Percentiles rank a stretch among this genome's conserved stretches.
phyloP scores from a whole-genome alignment of 2,797 vertebrate genomes.

The Tokudaia muenninki region DNA sequence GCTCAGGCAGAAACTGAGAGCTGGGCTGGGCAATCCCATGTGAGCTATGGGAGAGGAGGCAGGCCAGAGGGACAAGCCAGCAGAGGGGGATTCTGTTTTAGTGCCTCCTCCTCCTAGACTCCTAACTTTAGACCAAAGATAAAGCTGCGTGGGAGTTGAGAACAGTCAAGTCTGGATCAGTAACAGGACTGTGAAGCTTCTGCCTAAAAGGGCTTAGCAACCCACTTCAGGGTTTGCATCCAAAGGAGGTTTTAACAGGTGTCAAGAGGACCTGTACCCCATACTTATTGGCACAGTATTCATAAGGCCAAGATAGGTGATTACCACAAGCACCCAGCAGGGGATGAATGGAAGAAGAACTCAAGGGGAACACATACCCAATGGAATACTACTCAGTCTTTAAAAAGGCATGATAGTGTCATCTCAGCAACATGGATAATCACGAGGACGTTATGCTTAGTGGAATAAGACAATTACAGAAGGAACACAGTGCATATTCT shows the following conservation, averaged over 20 bases:
- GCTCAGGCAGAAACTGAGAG: background rate
- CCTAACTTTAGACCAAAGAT: background rate
- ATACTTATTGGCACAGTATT: background rate
- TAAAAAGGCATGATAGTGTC: background rate
- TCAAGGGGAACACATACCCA: background rate
- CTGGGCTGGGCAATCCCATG: background rate
- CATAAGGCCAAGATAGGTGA: background rate
- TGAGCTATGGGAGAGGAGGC: background rate
- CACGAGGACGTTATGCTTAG: background rate
- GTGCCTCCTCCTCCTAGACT: background rate
- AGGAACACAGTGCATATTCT: background rate
- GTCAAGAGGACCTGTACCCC: background rate
- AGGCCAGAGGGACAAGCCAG: background rate
- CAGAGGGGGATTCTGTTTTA: background rate
- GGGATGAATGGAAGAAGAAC: background rate
- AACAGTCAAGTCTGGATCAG: constrained; percentile 69
- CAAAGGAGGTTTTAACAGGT: background rate
- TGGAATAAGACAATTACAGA: background rate
- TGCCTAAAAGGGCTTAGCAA: constrained; percentile 72
- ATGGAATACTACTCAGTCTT: background rate
- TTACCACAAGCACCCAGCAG: background rate
- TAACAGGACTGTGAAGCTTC: constrained; percentile 78
- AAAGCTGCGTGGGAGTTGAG: constrained; percentile 70
- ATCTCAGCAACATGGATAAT: background rate
- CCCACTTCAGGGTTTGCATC: background rate